A percentile compares a stretch with the other conserved stretches of the same genome.
phyloP scores from a whole-genome alignment of 1,140 invertebrate genomes.

The Hylaeus volcanicus region DNA sequence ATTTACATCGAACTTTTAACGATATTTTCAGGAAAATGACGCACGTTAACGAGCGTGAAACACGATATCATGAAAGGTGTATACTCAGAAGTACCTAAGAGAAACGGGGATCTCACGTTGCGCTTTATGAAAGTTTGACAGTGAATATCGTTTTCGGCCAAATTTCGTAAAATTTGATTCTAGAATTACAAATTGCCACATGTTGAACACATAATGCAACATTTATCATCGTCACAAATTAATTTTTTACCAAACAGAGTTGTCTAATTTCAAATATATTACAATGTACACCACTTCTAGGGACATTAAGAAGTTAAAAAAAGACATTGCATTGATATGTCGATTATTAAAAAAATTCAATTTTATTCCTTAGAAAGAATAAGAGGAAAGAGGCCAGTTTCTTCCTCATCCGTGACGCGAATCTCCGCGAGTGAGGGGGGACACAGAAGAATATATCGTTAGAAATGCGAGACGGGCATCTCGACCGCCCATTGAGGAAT shows the following conservation, averaged over 20 bases:
- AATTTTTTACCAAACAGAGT: too few species aligned
- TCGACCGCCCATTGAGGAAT: conserved; percentile 19
- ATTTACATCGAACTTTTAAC: conserved; percentile 36
- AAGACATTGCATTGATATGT: too few species aligned
- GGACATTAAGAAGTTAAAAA: neutral
- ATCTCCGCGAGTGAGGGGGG: neutral
- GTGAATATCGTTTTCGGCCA: neutral
- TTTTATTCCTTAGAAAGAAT: too few species aligned
- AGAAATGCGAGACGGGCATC: conserved; percentile 14
- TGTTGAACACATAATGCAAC: too few species aligned
- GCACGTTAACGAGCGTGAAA: conserved; percentile 2
- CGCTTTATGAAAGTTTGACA: neutral
- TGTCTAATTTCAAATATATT: too few species aligned
- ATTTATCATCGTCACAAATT: too few species aligned
- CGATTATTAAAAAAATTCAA: too few species aligned
- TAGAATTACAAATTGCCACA: too few species aligned
- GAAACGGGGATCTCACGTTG: too few species aligned
- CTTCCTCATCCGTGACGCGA: neutral
- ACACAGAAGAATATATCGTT: conserved; percentile 28
- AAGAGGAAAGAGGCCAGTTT: neutral
- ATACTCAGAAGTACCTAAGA: neutral
- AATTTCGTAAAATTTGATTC: too few species aligned
- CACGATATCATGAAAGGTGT: conserved; percentile 5
- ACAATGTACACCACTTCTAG: too few species aligned
- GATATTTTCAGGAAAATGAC: conserved; percentile 32